phyloP scores from a whole-genome alignment of 2,888 invertebrate species.

The Drosophila mercatorum region DNA sequence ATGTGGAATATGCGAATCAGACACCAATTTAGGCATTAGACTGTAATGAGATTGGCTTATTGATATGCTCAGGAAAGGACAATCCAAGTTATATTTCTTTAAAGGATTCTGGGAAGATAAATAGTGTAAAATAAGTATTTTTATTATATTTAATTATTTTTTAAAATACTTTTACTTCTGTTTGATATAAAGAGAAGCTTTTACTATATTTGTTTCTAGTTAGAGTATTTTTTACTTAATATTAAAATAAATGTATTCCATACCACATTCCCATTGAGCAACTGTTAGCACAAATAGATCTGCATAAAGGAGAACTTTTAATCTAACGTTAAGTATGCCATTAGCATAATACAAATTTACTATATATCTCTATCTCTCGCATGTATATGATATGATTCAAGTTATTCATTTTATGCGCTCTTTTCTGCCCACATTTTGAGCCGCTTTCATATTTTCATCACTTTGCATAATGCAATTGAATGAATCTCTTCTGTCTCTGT shows the following conservation, averaged over 20 bases:
- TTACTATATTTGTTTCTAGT: too few relatives aligned
- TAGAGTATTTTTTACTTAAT: too few relatives aligned
- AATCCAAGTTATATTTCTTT: too few relatives aligned
- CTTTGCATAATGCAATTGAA: slow-evolving; percentile 46
- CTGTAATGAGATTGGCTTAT: not conserved
- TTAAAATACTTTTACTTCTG: too few relatives aligned
- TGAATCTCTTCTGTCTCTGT: slow-evolving; percentile 8
- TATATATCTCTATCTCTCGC: not conserved
- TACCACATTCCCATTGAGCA: too few relatives aligned
- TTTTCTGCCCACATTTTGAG: slow-evolving; percentile 4
- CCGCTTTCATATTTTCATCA: slow-evolving; percentile 21
- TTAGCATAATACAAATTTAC: not conserved
- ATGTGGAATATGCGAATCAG: not conserved
- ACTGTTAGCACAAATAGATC: not conserved
- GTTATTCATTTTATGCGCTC: slow-evolving; percentile 11
- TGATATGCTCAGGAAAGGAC: too few relatives aligned
- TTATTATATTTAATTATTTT: too few relatives aligned
- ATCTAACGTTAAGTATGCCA: not conserved
- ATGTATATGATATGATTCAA: not conserved
- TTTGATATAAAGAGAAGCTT: too few relatives aligned
- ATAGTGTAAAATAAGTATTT: too few relatives aligned
- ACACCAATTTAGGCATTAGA: not conserved
- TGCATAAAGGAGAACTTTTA: not conserved
- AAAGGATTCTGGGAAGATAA: too few relatives aligned
- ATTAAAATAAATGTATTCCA: too few relatives aligned